Evolutionary conservation across 2,113 vertebrate species (phyloP).

Genomic region (Oryzias celebensis): DNA sequence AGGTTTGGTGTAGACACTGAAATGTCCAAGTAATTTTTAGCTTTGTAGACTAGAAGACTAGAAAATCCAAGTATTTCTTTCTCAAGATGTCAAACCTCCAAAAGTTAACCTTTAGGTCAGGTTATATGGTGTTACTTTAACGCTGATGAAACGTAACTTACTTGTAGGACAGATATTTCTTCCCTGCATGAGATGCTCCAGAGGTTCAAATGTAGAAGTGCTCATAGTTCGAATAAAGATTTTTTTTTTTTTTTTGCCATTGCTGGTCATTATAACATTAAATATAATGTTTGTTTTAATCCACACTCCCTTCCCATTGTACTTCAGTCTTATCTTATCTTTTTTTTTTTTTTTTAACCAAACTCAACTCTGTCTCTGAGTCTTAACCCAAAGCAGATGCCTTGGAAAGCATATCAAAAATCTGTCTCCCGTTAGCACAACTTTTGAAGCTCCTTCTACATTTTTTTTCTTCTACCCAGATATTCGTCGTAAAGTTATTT

Average conservation of each 20-base stretch:
- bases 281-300: conserved; percentile 14
- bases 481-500: conserved; percentile 79
- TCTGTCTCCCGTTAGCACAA: conserved; percentile 88
- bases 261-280: conserved; percentile 54
- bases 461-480: conserved; percentile 51
- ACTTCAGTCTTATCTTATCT: conserved; percentile 24
- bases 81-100: no score
- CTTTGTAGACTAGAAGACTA: no score
- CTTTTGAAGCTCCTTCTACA: conserved; percentile 74
- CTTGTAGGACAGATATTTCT: background rate
- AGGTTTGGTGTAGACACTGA: no score
- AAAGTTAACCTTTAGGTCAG: no score
- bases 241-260: conserved; percentile 29
- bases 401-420: conserved; percentile 86
- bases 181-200: conserved; percentile 9
- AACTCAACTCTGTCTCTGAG: conserved; percentile 67
- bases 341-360: conserved; percentile 50
- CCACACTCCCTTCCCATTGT: conserved; percentile 47
- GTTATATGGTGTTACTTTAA: no score
- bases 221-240: conserved; percentile 31
- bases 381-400: conserved; percentile 89
- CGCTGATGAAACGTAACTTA: background rate
- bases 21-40: no score
- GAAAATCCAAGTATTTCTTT: no score
- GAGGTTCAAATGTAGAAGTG: conserved; percentile 36